Conservation (phyloP, 2,113 vertebrate species). For the Gambusia affinis region DNA sequence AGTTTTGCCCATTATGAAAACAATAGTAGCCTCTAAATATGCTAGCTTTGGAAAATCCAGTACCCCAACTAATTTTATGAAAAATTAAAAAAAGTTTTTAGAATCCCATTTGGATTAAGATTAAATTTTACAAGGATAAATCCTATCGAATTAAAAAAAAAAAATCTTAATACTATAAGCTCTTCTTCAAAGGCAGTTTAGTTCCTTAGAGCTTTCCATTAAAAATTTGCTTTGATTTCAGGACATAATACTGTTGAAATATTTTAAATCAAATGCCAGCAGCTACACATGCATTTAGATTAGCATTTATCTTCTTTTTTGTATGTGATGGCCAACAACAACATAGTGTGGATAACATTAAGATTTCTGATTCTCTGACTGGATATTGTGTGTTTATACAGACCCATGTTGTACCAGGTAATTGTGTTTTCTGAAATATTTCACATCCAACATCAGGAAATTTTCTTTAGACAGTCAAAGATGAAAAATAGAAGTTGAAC, state of each 20-base stretch:
- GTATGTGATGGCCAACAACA: constrained; percentile 1
- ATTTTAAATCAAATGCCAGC: background rate
- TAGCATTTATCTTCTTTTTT: background rate
- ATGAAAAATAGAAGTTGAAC: constrained; percentile 13
- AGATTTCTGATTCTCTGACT: background rate
- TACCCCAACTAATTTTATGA: too few species aligned
- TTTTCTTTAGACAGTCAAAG: constrained; percentile 49
- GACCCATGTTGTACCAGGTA: background rate
- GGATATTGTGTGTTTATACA: background rate
- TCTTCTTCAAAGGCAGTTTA: too few species aligned
- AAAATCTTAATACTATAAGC: too few species aligned
- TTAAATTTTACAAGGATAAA: background rate
- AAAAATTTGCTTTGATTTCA: background rate
- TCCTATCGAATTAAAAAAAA: background rate
- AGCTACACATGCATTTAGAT: background rate
- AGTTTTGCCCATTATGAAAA: too few species aligned
- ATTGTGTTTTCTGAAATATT: constrained; percentile 21
- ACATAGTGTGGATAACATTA: background rate
- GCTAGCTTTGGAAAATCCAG: too few species aligned
- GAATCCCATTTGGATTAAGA: too few species aligned
- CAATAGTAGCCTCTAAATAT: too few species aligned
- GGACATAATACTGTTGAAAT: background rate
- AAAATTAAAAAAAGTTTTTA: too few species aligned
- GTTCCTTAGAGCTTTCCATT: background rate
- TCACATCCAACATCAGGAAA: constrained; percentile 26